phyloP scores from a whole-genome alignment of 2,113 vertebrate genomes.

The Centropus bengalensis region DNA sequence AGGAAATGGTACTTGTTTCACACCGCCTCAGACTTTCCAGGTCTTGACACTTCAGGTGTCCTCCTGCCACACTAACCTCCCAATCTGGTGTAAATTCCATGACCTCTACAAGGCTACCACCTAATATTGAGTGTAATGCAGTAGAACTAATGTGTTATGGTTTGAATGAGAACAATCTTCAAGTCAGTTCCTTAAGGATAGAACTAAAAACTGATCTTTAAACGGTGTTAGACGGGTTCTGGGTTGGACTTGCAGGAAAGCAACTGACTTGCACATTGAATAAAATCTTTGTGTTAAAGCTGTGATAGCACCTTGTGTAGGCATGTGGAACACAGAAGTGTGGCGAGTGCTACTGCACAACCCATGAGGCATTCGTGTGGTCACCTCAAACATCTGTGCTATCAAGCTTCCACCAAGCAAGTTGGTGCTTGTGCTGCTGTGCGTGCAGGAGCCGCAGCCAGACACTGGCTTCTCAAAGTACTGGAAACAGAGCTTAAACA shows the following conservation, averaged over 20 bases:
- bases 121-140: not conserved
- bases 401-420: fast-evolving
- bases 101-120: not conserved
- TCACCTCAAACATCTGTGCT: not conserved
- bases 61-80: not conserved
- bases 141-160: not conserved
- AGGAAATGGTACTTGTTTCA: not conserved
- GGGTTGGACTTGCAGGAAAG: not conserved
- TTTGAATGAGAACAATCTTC: not conserved
- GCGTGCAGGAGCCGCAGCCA: not conserved
- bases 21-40: not conserved
- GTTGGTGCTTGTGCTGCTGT: not conserved
- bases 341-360: not conserved
- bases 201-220: not conserved
- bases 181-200: not conserved
- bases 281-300: not conserved
- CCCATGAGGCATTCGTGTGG: not conserved
- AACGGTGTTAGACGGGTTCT: not conserved
- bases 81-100: not conserved
- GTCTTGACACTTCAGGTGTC: not conserved
- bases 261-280: not conserved
- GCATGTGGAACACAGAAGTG: fast-evolving
- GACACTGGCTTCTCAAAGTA: not conserved
- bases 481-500: not conserved
- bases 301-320: not conserved